Conservation (phyloP, 1,140 invertebrate species). For the Oedothorax gibbosus region DNA sequence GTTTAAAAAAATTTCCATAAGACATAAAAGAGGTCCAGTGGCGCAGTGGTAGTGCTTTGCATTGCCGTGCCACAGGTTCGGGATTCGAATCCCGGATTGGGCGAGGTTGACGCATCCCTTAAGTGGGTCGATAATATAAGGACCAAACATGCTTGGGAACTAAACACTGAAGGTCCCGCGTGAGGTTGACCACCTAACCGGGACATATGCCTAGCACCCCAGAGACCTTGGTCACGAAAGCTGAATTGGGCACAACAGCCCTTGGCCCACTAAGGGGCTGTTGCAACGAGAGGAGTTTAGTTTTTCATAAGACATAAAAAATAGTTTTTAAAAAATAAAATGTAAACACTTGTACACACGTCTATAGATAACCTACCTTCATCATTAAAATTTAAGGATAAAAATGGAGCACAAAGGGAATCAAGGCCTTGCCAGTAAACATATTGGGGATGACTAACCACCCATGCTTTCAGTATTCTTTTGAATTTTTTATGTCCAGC, state of each 20-base stretch:
- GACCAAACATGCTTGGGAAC: no score
- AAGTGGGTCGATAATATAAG: no score
- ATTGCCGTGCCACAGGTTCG: no score
- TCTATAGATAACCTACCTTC: slow-evolving; percentile 77
- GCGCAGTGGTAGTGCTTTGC: no score
- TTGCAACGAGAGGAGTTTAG: neutral
- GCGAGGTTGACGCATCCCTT: no score
- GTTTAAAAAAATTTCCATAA: no score
- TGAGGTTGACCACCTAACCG: no score
- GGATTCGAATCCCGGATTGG: no score
- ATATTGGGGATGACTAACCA: slow-evolving; percentile 91
- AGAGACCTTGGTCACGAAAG: no score
- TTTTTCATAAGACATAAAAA: neutral
- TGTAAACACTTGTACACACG: neutral
- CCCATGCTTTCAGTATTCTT: slow-evolving; percentile 96
- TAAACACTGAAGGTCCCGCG: no score
- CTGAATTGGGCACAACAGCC: neutral
- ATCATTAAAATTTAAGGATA: slow-evolving; percentile 96
- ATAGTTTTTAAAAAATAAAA: neutral
- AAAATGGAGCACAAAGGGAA: slow-evolving; percentile 96
- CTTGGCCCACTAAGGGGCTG: neutral
- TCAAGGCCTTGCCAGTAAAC: slow-evolving; percentile 99
- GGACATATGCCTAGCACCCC: no score
- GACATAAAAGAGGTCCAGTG: no score
- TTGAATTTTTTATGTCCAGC: slow-evolving; percentile 93